These are phyloP conservation scores for Trissolcus basalis DNA, from an alignment of 1,140 invertebrate genomes.

Conservation along the genomic window DNA sequence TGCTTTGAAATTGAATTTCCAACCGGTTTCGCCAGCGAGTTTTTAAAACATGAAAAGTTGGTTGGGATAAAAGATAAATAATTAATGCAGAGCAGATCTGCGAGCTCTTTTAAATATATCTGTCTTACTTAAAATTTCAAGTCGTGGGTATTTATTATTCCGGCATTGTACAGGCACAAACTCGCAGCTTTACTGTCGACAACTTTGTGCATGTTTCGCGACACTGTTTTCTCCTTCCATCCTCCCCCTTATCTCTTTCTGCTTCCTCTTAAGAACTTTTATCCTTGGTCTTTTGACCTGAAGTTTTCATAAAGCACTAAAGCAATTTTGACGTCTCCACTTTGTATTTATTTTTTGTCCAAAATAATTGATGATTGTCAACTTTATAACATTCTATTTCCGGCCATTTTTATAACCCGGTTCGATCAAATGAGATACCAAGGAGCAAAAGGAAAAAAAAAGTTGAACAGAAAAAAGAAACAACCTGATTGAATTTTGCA, in stretches of 20 bases:
- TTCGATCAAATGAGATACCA: too few relatives aligned
- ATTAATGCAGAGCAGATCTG: background rate
- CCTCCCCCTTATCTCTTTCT: background rate
- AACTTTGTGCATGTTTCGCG: constrained; percentile 22
- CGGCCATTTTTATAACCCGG: too few relatives aligned
- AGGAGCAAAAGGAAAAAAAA: too few relatives aligned
- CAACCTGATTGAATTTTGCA: too few relatives aligned
- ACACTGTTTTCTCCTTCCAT: constrained; percentile 1
- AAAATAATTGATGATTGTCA: too few relatives aligned
- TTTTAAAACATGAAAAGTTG: too few relatives aligned
- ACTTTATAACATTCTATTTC: too few relatives aligned
- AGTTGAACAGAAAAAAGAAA: too few relatives aligned
- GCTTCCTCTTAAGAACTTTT: constrained; percentile 4
- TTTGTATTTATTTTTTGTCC: too few relatives aligned
- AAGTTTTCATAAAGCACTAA: constrained; percentile 1
- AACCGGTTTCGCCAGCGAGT: too few relatives aligned
- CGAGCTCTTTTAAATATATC: background rate
- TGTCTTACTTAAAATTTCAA: background rate
- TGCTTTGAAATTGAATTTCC: too few relatives aligned
- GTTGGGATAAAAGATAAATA: background rate
- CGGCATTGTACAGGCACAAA: constrained; percentile 11
- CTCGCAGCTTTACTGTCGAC: constrained; percentile 6
- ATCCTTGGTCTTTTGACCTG: constrained; percentile 1
- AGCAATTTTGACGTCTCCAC: too few relatives aligned
- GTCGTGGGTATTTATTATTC: constrained; percentile 4